Evolutionary conservation across 1,140 invertebrate species (phyloP).

Genomic region (Drosophila triauraria): DNA sequence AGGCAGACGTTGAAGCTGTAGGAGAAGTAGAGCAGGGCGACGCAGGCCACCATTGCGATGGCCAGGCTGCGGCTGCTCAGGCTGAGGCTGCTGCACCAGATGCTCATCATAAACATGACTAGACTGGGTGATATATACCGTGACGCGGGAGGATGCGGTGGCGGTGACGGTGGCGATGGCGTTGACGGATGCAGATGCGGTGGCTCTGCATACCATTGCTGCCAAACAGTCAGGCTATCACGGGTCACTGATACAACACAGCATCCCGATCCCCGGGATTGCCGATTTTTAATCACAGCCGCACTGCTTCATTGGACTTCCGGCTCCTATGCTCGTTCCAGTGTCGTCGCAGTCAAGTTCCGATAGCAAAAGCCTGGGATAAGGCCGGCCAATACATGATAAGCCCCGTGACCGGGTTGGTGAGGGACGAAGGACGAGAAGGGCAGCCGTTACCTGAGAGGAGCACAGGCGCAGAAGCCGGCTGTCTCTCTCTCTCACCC

Average conservation of each 20-base stretch:
- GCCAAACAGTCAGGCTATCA: not conserved
- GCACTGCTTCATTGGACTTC: not conserved
- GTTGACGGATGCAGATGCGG: not conserved
- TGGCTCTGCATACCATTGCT: conserved; percentile 21
- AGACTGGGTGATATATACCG: not conserved
- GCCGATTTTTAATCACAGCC: conserved; percentile 21
- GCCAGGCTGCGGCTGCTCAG: conserved; percentile 84
- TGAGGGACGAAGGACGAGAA: not conserved
- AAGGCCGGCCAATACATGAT: conserved; percentile 47
- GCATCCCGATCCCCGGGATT: conserved; percentile 8
- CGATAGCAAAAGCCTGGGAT: conserved; percentile 59
- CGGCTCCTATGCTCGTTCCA: not conserved
- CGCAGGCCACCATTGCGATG: conserved; percentile 82
- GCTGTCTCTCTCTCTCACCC: conserved; percentile 4
- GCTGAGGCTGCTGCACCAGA: conserved; percentile 78
- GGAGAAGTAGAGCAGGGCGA: conserved; percentile 86
- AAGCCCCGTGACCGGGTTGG: conserved; percentile 19
- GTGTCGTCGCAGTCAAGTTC: conserved; percentile 45
- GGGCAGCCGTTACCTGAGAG: not conserved
- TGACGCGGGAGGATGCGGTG: conserved; percentile 4
- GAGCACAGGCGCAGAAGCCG: conserved; percentile 17
- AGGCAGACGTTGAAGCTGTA: conserved; percentile 87
- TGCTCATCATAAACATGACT: conserved; percentile 71
- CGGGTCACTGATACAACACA: conserved; percentile 1
- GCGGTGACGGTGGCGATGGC: no score